These are phyloP conservation scores for Bemisia tabaci DNA, from an alignment of 1,140 invertebrate species.

Conservation along the genomic window DNA sequence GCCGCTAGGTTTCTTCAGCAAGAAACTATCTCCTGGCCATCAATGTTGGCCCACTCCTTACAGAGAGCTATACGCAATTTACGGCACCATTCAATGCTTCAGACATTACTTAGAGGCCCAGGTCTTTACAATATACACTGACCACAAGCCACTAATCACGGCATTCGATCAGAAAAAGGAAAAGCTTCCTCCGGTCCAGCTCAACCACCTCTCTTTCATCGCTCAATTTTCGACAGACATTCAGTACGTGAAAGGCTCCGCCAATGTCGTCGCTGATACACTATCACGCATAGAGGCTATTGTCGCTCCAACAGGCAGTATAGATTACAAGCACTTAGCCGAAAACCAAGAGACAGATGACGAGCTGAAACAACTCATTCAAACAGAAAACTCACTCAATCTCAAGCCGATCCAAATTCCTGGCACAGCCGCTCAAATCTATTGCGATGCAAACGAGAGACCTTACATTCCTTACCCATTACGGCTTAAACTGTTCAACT, in stretches of 20 bases:
- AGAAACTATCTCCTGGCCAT: conserved; percentile 6
- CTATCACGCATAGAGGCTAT: conserved; percentile 20
- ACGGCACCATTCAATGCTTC: conserved; percentile 25
- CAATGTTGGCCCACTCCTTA: conserved; percentile 24
- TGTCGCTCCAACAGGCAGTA: not conserved
- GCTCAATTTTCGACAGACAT: conserved; percentile 20
- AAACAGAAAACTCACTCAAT: not conserved
- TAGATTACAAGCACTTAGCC: not conserved
- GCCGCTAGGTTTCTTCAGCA: conserved; percentile 13
- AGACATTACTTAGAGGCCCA: conserved; percentile 27
- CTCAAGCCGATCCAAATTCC: not conserved
- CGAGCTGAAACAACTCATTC: not conserved
- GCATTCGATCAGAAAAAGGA: conserved; percentile 25
- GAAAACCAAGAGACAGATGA: not conserved
- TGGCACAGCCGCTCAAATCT: too few species aligned
- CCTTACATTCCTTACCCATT: conserved; percentile 5
- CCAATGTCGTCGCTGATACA: conserved; percentile 28
- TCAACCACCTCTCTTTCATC: conserved; percentile 15
- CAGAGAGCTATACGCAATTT: conserved; percentile 29
- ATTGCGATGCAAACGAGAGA: too few species aligned
- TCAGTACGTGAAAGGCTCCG: conserved; percentile 19
- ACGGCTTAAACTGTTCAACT: conserved; percentile 11
- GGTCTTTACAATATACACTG: conserved; percentile 27
- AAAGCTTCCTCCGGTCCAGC: conserved; percentile 23
- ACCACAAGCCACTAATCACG: conserved; percentile 31